These are phyloP conservation scores for Brachyistius frenatus DNA, from an alignment of 2,113 vertebrate species.

Conservation along the genomic window DNA sequence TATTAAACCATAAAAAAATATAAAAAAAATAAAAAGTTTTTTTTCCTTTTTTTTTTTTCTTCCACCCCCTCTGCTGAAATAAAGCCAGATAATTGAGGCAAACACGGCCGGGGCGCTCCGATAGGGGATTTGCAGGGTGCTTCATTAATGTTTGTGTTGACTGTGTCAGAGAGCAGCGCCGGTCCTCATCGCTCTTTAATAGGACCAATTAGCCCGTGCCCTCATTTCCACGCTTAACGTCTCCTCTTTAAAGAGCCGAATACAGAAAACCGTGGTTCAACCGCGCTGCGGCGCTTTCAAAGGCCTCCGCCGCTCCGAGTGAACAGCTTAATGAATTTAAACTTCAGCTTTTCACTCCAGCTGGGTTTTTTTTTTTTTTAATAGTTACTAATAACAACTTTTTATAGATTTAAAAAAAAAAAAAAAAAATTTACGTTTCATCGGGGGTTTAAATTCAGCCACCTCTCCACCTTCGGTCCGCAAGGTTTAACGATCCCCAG, in stretches of 20 bases:
- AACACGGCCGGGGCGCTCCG: constrained; percentile 61
- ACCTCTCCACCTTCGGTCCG: background rate
- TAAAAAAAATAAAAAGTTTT: background rate
- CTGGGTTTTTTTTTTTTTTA: background rate
- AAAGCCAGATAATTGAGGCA: constrained; percentile 75
- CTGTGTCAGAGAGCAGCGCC: constrained; percentile 68
- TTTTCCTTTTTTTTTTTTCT: background rate
- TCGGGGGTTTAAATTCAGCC: background rate
- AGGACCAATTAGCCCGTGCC: constrained; percentile 73
- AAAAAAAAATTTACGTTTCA: too few relatives aligned
- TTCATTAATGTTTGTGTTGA: constrained; percentile 79
- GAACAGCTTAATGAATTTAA: constrained; percentile 17
- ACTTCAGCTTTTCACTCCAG: background rate
- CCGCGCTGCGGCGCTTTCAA: constrained; percentile 49
- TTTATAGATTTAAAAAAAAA: too few relatives aligned
- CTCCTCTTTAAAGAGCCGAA: constrained; percentile 58
- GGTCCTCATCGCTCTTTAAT: constrained; percentile 72
- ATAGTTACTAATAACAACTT: too few relatives aligned
- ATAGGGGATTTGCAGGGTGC: constrained; percentile 49
- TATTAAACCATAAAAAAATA: constrained; percentile 29
- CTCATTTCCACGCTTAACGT: constrained; percentile 72
- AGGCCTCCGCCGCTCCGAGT: constrained; percentile 37
- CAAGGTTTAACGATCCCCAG: too few relatives aligned
- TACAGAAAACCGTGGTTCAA: constrained; percentile 41
- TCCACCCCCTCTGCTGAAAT: constrained; percentile 43